A percentile compares a stretch with the other conserved stretches of the same genome.
Conservation (phyloP, 2,888 invertebrate genomes). For the Lamellibrachia columna region DNA sequence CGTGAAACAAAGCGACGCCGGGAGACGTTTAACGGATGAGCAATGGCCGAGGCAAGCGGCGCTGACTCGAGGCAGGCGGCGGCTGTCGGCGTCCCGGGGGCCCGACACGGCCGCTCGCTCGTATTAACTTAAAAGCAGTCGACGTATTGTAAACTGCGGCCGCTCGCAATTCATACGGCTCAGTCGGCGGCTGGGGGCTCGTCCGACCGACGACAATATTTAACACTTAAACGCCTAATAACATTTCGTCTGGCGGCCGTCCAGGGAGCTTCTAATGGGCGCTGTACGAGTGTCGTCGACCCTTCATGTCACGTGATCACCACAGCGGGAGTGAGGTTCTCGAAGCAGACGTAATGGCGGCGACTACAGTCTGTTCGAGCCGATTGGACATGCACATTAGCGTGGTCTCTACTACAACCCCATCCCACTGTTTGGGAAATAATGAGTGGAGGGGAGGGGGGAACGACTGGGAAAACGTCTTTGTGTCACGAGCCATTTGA, state of each 20-base stretch:
- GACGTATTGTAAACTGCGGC: not conserved
- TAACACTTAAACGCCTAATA: not conserved
- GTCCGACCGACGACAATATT: not conserved
- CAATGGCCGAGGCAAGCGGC: not conserved
- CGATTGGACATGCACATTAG: no score
- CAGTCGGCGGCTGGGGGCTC: not conserved
- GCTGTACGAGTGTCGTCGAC: not conserved
- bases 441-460: not conserved
- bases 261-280: not conserved
- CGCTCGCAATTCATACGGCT: not conserved
- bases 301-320: not conserved
- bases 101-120: not conserved
- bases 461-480: no score
- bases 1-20: not conserved
- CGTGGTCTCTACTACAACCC: no score
- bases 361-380: no score
- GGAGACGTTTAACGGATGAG: not conserved
- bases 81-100: not conserved
- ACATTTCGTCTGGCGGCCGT: not conserved
- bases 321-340: not conserved
- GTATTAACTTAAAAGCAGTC: slow-evolving; percentile 7
- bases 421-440: no score
- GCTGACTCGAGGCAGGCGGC: not conserved
- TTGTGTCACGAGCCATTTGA: no score
- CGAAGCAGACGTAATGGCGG: no score